Conservation (phyloP, 2,113 vertebrate genomes). For the Maccullochella peelii region DNA sequence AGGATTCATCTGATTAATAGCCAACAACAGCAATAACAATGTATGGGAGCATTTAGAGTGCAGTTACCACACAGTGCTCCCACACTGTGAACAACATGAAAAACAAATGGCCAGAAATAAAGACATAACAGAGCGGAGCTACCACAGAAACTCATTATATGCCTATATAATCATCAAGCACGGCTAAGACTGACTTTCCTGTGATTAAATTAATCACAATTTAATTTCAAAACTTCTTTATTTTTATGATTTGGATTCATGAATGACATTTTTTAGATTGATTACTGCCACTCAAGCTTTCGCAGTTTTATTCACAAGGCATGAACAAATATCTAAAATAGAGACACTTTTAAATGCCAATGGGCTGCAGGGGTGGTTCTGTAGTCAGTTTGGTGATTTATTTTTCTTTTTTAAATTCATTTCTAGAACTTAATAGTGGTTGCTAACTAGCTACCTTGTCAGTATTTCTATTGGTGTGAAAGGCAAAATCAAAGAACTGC, state of each 20-base stretch:
- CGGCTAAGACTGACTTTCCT: not conserved
- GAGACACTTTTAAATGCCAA: not conserved
- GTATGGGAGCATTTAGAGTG: conserved; percentile 36
- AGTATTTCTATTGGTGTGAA: conserved; percentile 2
- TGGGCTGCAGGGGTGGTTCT: not conserved
- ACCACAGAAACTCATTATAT: not conserved
- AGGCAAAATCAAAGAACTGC: conserved; percentile 42
- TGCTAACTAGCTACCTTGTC: conserved; percentile 6
- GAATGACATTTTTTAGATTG: not conserved
- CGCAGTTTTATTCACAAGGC: not conserved
- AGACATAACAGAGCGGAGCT: conserved; percentile 14
- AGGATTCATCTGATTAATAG: conserved; percentile 58
- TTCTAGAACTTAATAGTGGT: conserved; percentile 5
- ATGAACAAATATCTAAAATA: conserved; percentile 4
- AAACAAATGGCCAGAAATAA: conserved; percentile 37
- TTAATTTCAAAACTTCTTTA: not conserved
- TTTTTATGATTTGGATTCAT: not conserved
- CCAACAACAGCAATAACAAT: conserved; percentile 20
- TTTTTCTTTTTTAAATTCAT: conserved; percentile 11
- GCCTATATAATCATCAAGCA: not conserved
- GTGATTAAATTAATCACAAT: conserved; percentile 14
- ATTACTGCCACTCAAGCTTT: not conserved
- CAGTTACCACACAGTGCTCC: not conserved
- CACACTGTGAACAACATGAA: conserved; percentile 9
- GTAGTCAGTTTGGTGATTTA: not conserved